Evolutionary conservation across 2,797 vertebrate species (phyloP), one percentile per base, ranked within the genome.

Genomic region (Eulemur rubriventer): DNA sequence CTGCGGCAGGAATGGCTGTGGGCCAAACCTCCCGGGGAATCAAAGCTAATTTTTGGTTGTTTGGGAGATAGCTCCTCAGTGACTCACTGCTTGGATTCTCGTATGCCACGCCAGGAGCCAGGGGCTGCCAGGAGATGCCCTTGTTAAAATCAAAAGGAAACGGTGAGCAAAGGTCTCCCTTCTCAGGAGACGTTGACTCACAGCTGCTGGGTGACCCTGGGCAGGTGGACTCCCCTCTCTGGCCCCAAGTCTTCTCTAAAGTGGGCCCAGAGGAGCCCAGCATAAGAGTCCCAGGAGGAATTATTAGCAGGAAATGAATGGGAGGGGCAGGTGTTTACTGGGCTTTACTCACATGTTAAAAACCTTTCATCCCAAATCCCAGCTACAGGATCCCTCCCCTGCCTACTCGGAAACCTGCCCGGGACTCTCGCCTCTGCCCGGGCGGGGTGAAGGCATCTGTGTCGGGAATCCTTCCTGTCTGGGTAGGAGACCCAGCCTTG

Each of bases 121-220:
- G 50, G 87, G 67, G 82, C 90, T 82, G 92, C 84, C 84, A 75
- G 46, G 50, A 95, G 65, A 8, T 50, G 22, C 38, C 84, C 95
- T 96, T 35, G 1, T 97, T 98, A 98, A 98, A 96, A 97, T 95
- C 93, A 88, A 97, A 97, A 96, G 94, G 59, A 88, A 69, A 85
- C 1, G 16, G 52, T 43, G 75, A 94, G 67, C 55, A 48, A 48
- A 52, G 46, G 43, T 55, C 79, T 61, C 41, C 67, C 46, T 38
- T 48, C 14, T 65, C 50, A 4, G 6, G 75, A 87, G 65, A 41
- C 38, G 0, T 1, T 95, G 94, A 96, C 55, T 97, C 97, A 91
- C 5, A 0, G n/a, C 50, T 6, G 50, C 89, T n/a, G 50, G 65
- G 28, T n/a, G 82, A 55, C 59, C 35, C 57, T 9, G 81, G 43